Evolutionary conservation across 2,888 invertebrate genomes (phyloP), one percentile per base, ranked within the genome.

Genomic region (Acleris emargana): DNA sequence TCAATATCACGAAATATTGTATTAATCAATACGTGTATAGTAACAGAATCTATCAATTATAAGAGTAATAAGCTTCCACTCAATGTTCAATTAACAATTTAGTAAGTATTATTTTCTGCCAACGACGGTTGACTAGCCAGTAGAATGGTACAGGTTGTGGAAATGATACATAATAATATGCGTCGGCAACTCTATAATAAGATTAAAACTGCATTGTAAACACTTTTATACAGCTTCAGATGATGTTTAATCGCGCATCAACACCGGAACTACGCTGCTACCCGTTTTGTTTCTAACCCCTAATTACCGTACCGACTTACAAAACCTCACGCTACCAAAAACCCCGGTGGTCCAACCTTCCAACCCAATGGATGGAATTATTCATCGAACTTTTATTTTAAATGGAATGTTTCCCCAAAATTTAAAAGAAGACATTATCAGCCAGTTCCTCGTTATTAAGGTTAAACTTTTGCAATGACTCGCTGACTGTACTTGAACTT

Each of bases 191-290:
- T 45, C 17, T 45, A 17, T 45, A 45, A 45, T n/a, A 6, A n/a
- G n/a, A n/a, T 45, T 17, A 25, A 45, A 57, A 28, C 43, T 22
- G 47, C 18, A 2, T 32, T 50, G 28, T 32, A 51, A 57, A 18
- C 45, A 22, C 28, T 20, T 47, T 42, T 42, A 42, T 38, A 54
- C 16, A 58, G 17, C 20, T 69, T 64, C 64, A 69, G 71, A 68
- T 62, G 69, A 70, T 59, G 50, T 64, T 64, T 72, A 62, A 64
- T 66, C 62, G 67, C 62, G 67, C 62, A 76, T 79, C 79, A 73
- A 73, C 77, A 81, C 85, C 86, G 86, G 86, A 88, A 86, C 84
- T 81, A 82, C 81, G 83, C 80, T 71, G 76, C 72, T 73, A 74
- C 71, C 74, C 72, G 74, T 72, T 74, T 80, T 79, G 77, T 75